These are phyloP conservation scores for Drosophila orena DNA, from an alignment of 1,140 invertebrate genomes.

Conservation along the genomic window DNA sequence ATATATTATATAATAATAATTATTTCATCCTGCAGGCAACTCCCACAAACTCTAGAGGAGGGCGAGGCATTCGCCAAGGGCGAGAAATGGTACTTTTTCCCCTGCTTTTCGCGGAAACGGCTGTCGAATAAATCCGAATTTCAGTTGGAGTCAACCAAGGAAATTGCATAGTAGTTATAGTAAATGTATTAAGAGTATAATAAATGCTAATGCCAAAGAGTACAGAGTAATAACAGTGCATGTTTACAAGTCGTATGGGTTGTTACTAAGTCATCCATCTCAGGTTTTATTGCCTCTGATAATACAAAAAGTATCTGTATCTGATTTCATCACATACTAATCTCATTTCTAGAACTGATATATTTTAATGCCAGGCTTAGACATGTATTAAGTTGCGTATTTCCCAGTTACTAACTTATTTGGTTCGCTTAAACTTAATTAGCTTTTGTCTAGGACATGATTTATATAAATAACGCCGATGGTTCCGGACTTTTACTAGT, in stretches of 20 bases:
- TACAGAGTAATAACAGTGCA: slow-evolving; percentile 3
- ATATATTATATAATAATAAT: background rate
- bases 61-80: slow-evolving; percentile 87
- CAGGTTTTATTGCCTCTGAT: background rate
- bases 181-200: slow-evolving; percentile 14
- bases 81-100: slow-evolving; percentile 82
- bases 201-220: slow-evolving; percentile 20
- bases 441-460: background rate
- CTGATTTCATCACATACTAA: slow-evolving; percentile 13
- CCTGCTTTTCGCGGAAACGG: slow-evolving; percentile 41
- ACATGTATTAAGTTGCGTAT: background rate
- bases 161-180: slow-evolving; percentile 13
- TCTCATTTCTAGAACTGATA: background rate
- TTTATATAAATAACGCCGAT: slow-evolving; percentile 42
- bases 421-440: slow-evolving; percentile 5
- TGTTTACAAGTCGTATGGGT: background rate
- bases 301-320: background rate
- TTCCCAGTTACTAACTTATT: background rate
- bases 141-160: slow-evolving; percentile 33
- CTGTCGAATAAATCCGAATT: slow-evolving; percentile 17
- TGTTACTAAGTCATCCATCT: background rate
- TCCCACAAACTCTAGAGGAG: slow-evolving; percentile 87
- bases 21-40: slow-evolving; percentile 42
- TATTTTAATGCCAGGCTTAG: slow-evolving; percentile 7
- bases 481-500: slow-evolving; percentile 45